A percentile compares a stretch with the other conserved stretches of the same genome.
These are phyloP conservation scores for Alitta virens DNA, from an alignment of 2,888 invertebrate species.

Conservation along the genomic window DNA sequence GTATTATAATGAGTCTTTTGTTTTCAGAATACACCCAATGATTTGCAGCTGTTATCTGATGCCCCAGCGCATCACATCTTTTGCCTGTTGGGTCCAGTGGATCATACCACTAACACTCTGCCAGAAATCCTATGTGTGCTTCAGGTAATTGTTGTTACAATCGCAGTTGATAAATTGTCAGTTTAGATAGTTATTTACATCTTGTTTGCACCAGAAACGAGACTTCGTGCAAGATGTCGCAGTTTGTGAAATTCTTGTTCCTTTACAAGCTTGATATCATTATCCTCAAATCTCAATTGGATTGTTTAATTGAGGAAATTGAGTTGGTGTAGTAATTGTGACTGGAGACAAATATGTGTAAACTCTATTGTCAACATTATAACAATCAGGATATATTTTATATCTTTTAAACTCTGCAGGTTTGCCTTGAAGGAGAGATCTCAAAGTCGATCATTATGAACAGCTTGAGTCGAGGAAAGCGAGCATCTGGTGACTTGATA, in stretches of 20 bases:
- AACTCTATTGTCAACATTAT: too few species aligned
- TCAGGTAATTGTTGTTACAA: slow-evolving; percentile 62
- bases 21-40: slow-evolving; percentile 89
- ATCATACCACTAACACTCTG: slow-evolving; percentile 59
- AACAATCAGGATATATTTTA: too few species aligned
- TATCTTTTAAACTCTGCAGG: too few species aligned
- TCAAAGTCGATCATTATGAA: slow-evolving; percentile 70
- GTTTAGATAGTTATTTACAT: too few species aligned
- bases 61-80: slow-evolving; percentile 98
- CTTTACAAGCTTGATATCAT: too few species aligned
- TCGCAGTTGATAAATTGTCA: neutral
- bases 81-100: slow-evolving; percentile 80
- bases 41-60: slow-evolving; percentile 96
- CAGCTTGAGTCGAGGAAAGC: slow-evolving; percentile 79
- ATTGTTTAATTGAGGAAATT: too few species aligned
- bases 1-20: slow-evolving; percentile 7
- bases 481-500: slow-evolving; percentile 93
- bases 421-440: slow-evolving; percentile 68
- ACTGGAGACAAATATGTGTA: too few species aligned
- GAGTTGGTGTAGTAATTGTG: too few species aligned
- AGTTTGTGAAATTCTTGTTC: too few species aligned
- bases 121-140: slow-evolving; percentile 93
- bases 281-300: too few species aligned
- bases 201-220: too few species aligned
- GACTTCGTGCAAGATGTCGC: too few species aligned